Evolutionary conservation across 2,113 vertebrate genomes (phyloP), one percentile per base, ranked within the genome.

Genomic region (Hemicordylus capensis): DNA sequence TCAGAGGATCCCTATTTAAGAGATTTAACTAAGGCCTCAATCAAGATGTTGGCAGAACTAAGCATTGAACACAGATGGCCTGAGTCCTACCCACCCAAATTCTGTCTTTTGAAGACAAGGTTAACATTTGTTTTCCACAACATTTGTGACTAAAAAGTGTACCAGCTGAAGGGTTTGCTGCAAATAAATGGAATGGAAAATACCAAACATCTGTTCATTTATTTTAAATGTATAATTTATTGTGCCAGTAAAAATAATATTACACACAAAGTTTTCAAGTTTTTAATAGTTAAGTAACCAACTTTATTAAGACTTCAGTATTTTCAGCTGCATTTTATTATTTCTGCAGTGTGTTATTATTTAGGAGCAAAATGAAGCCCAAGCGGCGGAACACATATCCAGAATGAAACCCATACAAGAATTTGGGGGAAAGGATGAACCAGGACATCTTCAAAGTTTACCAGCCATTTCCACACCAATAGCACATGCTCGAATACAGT

Each of bases 321-420:
- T 37, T 89, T 76, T 83, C 72, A 88, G 34, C 39, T 90, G 42
- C 19, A 8, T 76, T 83, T 2, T 0, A 70, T 85, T 86, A 79
- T 69, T 79, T 22, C 56, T 91, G 34, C 22, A 66, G 0, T 11
- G 44, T 31, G 78, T 51, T n/a, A 2, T 34, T 67, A 61, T 81
- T 83, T 80, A 48, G 59, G 46, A 89, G 61, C 72, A n/a, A 85
- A 86, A 66, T 76, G 85, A 24, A 44, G 39, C 28, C 28, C 84
- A 61, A 64, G 64, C 51, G 69, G 39, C 85, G 66, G 88, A 4
- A 5, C 4, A 61, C 19, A 87, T 77, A 63, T n/a, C 54, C 58
- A 81, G 76, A 89, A 80, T 78, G 34, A 78, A 9, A 56, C 83
- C 85, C 81, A 83, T 86, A 88, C 12, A 48, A 7, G 86, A 37